Conservation (phyloP, 2,888 invertebrate genomes). For the Sacculina carcini region DNA sequence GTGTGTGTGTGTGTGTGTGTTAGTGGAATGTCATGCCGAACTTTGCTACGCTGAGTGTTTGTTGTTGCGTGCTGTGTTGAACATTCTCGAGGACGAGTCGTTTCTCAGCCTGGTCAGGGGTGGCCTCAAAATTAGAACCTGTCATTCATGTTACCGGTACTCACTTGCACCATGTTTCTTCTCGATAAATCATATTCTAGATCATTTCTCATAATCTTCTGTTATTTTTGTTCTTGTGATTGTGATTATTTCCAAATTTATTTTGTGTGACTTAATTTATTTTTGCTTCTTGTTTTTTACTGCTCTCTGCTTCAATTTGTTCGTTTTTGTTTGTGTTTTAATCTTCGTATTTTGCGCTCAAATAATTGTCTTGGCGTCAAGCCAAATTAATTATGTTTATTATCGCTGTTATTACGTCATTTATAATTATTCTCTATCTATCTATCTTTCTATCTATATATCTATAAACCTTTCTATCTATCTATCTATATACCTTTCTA, state of each 20-base stretch:
- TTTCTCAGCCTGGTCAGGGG: slow-evolving; percentile 73
- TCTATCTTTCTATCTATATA: no score
- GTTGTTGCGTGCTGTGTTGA: slow-evolving; percentile 60
- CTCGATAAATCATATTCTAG: not conserved
- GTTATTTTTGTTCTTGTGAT: not conserved
- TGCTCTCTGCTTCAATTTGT: not conserved
- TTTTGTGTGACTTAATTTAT: not conserved
- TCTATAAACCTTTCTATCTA: no score
- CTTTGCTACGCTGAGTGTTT: slow-evolving; percentile 78
- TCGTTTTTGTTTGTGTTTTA: no score
- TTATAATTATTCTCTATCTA: no score
- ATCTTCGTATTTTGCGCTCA: no score
- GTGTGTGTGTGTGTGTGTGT: not conserved
- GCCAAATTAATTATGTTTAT: no score
- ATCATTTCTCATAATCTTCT: not conserved
- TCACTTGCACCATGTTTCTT: slow-evolving; percentile 14
- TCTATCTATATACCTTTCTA: no score
- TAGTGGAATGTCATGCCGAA: slow-evolving; percentile 65
- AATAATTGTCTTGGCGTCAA: no score
- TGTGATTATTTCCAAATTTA: no score
- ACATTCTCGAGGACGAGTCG: slow-evolving; percentile 83
- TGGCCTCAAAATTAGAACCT: slow-evolving; percentile 67
- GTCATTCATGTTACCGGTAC: slow-evolving; percentile 77
- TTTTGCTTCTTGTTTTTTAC: not conserved
- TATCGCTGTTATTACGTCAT: no score